Conservation (phyloP, 2,113 vertebrate species). For the Phasianus colchicus region DNA sequence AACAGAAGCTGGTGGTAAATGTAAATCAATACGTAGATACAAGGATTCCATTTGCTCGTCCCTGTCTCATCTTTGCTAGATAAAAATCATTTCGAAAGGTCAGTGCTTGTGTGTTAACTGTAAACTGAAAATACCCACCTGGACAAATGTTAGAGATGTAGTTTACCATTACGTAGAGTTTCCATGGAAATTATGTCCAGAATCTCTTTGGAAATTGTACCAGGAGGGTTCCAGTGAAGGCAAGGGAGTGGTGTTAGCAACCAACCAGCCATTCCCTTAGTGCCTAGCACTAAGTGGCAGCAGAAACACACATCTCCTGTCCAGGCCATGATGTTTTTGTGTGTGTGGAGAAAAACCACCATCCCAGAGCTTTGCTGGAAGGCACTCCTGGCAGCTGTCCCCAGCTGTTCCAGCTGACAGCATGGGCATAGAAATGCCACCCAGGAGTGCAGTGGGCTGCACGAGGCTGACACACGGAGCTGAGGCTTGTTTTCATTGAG, state of each 20-base stretch:
- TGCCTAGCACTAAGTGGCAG: not conserved
- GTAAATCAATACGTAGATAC: not conserved
- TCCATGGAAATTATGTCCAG: not conserved
- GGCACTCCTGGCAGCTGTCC: not conserved
- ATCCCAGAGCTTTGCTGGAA: not conserved
- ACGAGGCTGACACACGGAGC: not conserved
- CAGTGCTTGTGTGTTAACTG: not conserved
- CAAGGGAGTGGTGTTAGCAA: not conserved
- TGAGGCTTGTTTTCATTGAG: not conserved
- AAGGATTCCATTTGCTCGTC: not conserved
- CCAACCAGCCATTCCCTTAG: accelerated
- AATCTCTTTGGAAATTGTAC: no score
- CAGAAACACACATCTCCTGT: not conserved
- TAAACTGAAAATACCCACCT: not conserved
- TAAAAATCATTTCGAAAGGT: not conserved
- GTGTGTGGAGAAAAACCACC: not conserved
- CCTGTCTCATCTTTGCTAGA: not conserved
- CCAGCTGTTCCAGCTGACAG: not conserved
- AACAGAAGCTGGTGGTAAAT: not conserved
- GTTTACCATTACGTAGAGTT: not conserved
- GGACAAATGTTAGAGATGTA: not conserved
- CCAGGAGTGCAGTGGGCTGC: not conserved
- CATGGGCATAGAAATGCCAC: not conserved
- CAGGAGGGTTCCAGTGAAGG: not conserved
- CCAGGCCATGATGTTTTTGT: accelerated